Evolutionary conservation across 92 coral and sea anemone species (phyloP).

Genomic region (Plumapathes pennacea): DNA sequence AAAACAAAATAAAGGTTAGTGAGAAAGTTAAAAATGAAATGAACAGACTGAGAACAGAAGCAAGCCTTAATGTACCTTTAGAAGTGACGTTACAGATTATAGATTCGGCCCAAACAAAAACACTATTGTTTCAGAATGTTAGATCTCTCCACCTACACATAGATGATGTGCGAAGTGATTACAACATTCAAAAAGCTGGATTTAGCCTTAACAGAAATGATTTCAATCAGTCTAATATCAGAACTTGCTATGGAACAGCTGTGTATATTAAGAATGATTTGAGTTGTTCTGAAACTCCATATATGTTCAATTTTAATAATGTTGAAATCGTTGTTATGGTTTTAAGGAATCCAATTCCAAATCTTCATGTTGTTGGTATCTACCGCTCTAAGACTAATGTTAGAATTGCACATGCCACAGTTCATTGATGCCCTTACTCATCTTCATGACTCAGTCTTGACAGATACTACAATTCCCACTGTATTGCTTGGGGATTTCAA

Average conservation of each 20-base stretch:
- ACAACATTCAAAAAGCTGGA: conserved; percentile 49
- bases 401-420: conserved; percentile 10
- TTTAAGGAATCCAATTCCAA: conserved; percentile 28
- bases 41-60: conserved; percentile 54
- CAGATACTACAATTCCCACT: conserved; percentile 11
- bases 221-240: conserved; percentile 15
- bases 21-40: conserved; percentile 58
- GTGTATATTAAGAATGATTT: conserved; percentile 40
- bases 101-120: neutral
- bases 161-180: conserved; percentile 53
- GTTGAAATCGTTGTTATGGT: conserved; percentile 44
- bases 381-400: conserved; percentile 58
- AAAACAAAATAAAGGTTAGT: conserved; percentile 51
- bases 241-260: conserved; percentile 57
- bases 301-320: conserved; percentile 22
- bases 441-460: conserved; percentile 24
- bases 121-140: conserved; percentile 34
- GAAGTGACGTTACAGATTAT: conserved; percentile 4
- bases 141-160: conserved; percentile 40
- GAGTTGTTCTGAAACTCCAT: conserved; percentile 15
- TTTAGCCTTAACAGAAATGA: conserved; percentile 47
- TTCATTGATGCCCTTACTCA: conserved; percentile 40
- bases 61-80: conserved; percentile 25
- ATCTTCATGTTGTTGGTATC: conserved; percentile 60
- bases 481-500: conserved; percentile 54